phyloP scores from a whole-genome alignment of 2,888 invertebrate genomes.

The Hofmannophila pseudospretella region DNA sequence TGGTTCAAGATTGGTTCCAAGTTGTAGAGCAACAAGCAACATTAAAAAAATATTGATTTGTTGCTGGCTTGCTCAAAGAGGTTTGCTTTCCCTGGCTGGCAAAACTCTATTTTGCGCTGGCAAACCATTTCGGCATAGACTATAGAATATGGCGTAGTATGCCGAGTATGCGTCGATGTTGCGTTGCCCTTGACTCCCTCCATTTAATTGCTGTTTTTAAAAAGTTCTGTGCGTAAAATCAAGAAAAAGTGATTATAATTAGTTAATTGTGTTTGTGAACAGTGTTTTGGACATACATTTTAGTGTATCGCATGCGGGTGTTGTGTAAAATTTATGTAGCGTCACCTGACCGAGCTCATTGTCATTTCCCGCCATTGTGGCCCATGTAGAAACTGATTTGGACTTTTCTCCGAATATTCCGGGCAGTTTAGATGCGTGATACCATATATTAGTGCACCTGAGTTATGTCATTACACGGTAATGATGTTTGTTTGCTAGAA shows the following conservation, averaged over 20 bases:
- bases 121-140: too few relatives aligned
- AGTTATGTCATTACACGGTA: slow-evolving; percentile 77
- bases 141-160: slow-evolving; percentile 46
- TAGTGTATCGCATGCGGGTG: slow-evolving; percentile 27
- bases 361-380: slow-evolving; percentile 80
- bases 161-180: slow-evolving; percentile 58
- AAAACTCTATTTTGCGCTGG: too few relatives aligned
- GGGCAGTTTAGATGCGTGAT: slow-evolving; percentile 48
- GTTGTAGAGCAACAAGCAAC: too few relatives aligned
- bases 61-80: too few relatives aligned
- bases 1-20: too few relatives aligned
- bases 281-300: slow-evolving; percentile 35
- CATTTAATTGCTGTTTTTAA: slow-evolving; percentile 59
- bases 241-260: slow-evolving; percentile 25
- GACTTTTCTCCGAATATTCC: slow-evolving; percentile 31
- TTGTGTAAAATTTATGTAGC: slow-evolving; percentile 55
- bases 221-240: slow-evolving; percentile 37
- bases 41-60: too few relatives aligned
- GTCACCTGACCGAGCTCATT: slow-evolving; percentile 77
- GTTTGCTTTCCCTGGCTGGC: too few relatives aligned
- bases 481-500: slow-evolving; percentile 75
- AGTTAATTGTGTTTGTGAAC: slow-evolving; percentile 22
- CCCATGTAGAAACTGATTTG: slow-evolving; percentile 47
- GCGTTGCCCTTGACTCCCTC: slow-evolving; percentile 70
- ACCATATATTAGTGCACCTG: slow-evolving; percentile 40